Percentiles rank a stretch among this genome's conserved stretches.
Evolutionary conservation across 2,113 vertebrate genomes (phyloP).

Genomic region (Erpornis zantholeuca): DNA sequence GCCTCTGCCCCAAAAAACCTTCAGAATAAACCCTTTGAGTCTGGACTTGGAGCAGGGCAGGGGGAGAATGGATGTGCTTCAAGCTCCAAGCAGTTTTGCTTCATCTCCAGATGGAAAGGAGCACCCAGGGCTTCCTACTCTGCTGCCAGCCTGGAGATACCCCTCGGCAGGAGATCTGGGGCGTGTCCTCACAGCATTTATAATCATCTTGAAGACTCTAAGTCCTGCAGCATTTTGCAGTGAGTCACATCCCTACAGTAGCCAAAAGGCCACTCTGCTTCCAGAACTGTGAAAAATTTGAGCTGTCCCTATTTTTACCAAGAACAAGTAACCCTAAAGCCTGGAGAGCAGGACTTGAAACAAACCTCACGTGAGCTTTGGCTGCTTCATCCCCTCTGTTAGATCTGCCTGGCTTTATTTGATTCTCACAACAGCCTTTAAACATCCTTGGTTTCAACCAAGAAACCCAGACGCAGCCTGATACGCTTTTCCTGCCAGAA

Average conservation of each 20-base stretch:
- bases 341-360: background rate
- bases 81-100: background rate
- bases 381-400: background rate
- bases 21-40: background rate
- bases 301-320: background rate
- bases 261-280: background rate
- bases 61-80: background rate
- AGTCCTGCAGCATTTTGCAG: background rate
- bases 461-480: background rate
- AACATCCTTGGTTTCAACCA: background rate
- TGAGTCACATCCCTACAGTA: background rate
- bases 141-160: background rate
- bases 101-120: background rate
- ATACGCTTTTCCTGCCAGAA: background rate
- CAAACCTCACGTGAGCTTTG: background rate
- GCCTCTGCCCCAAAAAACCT: background rate
- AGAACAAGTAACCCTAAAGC: background rate
- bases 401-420: background rate
- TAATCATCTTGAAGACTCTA: background rate
- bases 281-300: background rate
- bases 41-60: background rate
- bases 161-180: accelerated
- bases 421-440: background rate
- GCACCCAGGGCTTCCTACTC: background rate
- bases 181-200: background rate